These are phyloP conservation scores for Strigamia transsilvanica DNA, from an alignment of 2,888 invertebrate genomes.

Conservation along the genomic window DNA sequence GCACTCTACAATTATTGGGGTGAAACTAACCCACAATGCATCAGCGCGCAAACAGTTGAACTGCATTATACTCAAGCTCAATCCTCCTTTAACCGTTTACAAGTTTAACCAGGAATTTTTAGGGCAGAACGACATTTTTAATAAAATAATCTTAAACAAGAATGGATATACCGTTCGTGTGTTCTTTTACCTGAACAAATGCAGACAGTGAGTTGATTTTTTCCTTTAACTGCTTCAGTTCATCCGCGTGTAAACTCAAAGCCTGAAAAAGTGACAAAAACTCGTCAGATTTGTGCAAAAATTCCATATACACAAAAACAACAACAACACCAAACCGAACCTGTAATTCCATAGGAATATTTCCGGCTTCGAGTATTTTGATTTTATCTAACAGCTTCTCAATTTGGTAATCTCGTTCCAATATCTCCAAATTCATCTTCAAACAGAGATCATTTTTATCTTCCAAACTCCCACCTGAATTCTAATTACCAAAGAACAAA, in stretches of 20 bases:
- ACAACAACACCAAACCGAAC: background rate
- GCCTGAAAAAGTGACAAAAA: conserved; percentile 20
- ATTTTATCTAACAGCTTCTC: conserved; percentile 36
- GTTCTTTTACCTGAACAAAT: conserved; percentile 49
- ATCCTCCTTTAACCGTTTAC: background rate
- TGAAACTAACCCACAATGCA: conserved; percentile 35
- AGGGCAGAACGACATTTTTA: conserved; percentile 17
- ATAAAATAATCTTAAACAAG: background rate
- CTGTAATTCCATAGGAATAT: conserved; percentile 44
- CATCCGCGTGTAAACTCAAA: conserved; percentile 52
- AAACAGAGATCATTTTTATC: background rate
- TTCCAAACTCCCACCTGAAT: background rate
- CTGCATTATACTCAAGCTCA: background rate
- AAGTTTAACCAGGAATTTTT: background rate
- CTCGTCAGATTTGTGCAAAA: background rate
- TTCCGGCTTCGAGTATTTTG: conserved; percentile 42
- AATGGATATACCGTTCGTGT: background rate
- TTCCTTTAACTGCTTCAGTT: conserved; percentile 49
- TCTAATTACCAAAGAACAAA: background rate
- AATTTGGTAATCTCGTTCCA: conserved; percentile 33
- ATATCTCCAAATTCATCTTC: conserved; percentile 46
- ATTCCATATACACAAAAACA: background rate
- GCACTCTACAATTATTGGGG: conserved; percentile 45
- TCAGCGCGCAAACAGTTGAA: conserved; percentile 47
- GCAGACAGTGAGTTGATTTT: conserved; percentile 51